Conservation (phyloP, 2,888 invertebrate species). For the Xestia sexstrigata region DNA sequence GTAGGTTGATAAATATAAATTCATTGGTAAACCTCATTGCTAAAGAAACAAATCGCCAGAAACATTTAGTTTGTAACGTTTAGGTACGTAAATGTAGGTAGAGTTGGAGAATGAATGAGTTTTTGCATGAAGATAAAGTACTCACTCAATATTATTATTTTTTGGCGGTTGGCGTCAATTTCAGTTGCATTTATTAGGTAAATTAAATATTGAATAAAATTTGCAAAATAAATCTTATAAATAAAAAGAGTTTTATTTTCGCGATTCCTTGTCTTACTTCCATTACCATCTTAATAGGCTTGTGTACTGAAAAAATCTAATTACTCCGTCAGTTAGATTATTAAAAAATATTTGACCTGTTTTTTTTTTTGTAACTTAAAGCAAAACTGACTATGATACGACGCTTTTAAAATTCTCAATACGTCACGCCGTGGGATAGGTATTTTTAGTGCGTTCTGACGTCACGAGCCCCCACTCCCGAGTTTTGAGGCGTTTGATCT, state of each 20-base stretch:
- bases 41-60: neutral
- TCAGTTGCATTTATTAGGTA: constrained; percentile 34
- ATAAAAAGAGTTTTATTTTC: constrained; percentile 1
- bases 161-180: constrained; percentile 19
- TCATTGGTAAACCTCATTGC: neutral
- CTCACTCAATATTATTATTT: neutral
- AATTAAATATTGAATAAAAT: constrained; percentile 16
- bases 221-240: constrained; percentile 47
- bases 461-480: too few relatives aligned
- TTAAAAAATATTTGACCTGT: too few relatives aligned
- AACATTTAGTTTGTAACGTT: neutral
- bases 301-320: too few relatives aligned
- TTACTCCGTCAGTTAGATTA: too few relatives aligned
- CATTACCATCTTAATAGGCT: neutral
- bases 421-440: too few relatives aligned
- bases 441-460: too few relatives aligned
- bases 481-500: too few relatives aligned
- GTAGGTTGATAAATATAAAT: constrained; percentile 6
- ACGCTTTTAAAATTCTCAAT: too few relatives aligned
- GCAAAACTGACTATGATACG: too few relatives aligned
- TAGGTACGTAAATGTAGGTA: constrained; percentile 6
- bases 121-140: constrained; percentile 19
- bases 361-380: too few relatives aligned
- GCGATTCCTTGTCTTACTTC: neutral
- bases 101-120: neutral